Base-by-base conservation (phyloP, 2,113 vertebrate species). In the Columba janthina region DNA sequence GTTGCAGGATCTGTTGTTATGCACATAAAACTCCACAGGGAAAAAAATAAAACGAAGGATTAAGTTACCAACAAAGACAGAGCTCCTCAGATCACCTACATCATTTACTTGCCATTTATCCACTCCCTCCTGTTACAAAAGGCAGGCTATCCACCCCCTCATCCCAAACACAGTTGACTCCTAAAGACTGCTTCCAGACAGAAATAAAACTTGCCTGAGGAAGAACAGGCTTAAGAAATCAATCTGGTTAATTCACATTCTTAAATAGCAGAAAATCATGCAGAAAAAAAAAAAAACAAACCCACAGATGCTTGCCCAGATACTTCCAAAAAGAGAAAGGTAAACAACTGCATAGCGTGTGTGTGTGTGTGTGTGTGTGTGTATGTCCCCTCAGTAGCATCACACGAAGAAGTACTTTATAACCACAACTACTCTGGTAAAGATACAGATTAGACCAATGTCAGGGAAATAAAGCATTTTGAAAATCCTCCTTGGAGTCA, bases 311-410 rank as follows among this genome's bases (percentile, higher is more conserved):
- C 44, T 51, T 60, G 20, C 42, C 6, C 44, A 78, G 29, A 6
- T 69, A 87, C 25, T 85, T 85, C 53, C 10, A 75, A 22, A 69
- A 15, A 54, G 22, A 42, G 15, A 65, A 16, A 34, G 1, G 29
- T 15, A 58, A 91, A 64, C n/a, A 67, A 54, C 8, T 50, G 53
- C 38, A 53, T 1, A 1, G 9, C 0, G 1, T 40, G 38, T 40
- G 11, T 0, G 1, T 3, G 2, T 5, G 4, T 9, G 19, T 19
- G 4, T 3, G 2, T 5, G 4, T 9, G 19, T 19, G 3, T 1
- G 3, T 12, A 5, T 22, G 5, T 16, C 1, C 29, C 17, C 9
- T 40, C 20, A 20, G 20, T 2, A 65, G 10, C 16, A 21, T 15
- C 12, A 46, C 46, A 50, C 36, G 42, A 80, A 62, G 14, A 57